phyloP scores from a whole-genome alignment of 2,888 invertebrate species.

The Scaptomyza flava region DNA sequence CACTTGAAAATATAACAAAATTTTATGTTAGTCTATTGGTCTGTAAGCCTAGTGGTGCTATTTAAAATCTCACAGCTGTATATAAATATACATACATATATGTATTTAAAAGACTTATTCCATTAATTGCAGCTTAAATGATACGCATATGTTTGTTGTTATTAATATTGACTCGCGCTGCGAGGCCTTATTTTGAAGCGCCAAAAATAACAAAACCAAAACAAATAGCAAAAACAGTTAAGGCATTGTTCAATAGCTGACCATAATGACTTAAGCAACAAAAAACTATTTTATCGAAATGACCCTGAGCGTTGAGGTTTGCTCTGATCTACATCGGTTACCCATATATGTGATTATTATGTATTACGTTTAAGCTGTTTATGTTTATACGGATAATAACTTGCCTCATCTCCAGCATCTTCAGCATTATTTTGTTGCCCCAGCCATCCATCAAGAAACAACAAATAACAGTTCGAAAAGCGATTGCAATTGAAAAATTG shows the following conservation, averaged over 20 bases:
- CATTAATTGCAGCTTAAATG: constrained; percentile 28
- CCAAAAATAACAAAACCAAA: constrained; percentile 25
- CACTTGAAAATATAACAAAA: too few species aligned
- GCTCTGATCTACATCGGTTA: constrained; percentile 11
- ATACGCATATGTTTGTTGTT: constrained; percentile 17
- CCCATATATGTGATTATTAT: constrained; percentile 20
- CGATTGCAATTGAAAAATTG: constrained; percentile 70
- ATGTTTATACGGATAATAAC: constrained; percentile 31
- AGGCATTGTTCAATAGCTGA: constrained; percentile 51
- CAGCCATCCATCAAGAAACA: constrained; percentile 59
- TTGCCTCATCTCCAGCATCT: constrained; percentile 7
- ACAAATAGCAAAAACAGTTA: constrained; percentile 44
- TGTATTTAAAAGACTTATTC: constrained; percentile 21
- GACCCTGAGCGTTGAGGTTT: constrained; percentile 56
- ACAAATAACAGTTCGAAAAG: constrained; percentile 49
- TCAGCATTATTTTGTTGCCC: constrained; percentile 31
- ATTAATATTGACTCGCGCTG: constrained; percentile 43
- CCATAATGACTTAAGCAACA: constrained; percentile 71
- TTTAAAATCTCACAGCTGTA: too few species aligned
- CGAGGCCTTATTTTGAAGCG: constrained; percentile 61
- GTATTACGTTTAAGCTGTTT: constrained; percentile 32
- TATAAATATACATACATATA: too few species aligned
- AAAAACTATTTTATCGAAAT: constrained; percentile 66
- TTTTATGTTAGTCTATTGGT: too few species aligned
- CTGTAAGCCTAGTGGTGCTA: too few species aligned